Evolutionary conservation across 53 echinoderm and acorn worm species (phyloP).

Genomic region (Stichopus horrens): DNA sequence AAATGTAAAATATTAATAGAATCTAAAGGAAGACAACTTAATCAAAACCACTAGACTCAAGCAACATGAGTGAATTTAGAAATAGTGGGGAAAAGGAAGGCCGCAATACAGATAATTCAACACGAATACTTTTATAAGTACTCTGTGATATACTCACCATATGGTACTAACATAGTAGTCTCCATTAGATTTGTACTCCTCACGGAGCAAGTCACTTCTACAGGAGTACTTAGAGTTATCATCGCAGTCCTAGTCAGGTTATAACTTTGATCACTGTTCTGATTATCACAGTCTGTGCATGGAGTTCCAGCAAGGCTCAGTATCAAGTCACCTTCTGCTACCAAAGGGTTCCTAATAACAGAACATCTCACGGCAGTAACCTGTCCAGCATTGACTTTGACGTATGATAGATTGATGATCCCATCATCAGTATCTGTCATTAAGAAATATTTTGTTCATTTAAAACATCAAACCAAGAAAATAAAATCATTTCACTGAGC

Average conservation of each 20-base stretch:
- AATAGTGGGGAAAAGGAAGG: too few relatives aligned
- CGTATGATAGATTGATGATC: background rate
- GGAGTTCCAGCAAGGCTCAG: background rate
- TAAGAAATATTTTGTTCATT: background rate
- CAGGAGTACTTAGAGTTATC: background rate
- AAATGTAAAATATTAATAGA: too few relatives aligned
- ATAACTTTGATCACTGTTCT: background rate
- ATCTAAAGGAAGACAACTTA: too few relatives aligned
- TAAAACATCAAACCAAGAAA: background rate
- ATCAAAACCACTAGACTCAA: too few relatives aligned
- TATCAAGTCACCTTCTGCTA: background rate
- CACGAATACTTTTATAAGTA: too few relatives aligned
- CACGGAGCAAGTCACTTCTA: background rate
- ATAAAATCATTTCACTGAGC: too few relatives aligned
- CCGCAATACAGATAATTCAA: too few relatives aligned
- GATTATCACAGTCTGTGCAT: background rate
- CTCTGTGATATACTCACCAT: background rate
- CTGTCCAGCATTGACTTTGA: constrained; percentile 3
- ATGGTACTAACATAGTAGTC: background rate
- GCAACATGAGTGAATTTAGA: too few relatives aligned
- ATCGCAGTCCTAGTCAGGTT: background rate
- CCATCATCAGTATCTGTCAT: background rate
- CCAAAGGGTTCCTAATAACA: constrained; percentile 7
- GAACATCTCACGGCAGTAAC: background rate
- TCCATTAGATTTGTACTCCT: background rate